Base-by-base conservation (phyloP, 2,113 vertebrate genomes). In the Struthidea cinerea region DNA sequence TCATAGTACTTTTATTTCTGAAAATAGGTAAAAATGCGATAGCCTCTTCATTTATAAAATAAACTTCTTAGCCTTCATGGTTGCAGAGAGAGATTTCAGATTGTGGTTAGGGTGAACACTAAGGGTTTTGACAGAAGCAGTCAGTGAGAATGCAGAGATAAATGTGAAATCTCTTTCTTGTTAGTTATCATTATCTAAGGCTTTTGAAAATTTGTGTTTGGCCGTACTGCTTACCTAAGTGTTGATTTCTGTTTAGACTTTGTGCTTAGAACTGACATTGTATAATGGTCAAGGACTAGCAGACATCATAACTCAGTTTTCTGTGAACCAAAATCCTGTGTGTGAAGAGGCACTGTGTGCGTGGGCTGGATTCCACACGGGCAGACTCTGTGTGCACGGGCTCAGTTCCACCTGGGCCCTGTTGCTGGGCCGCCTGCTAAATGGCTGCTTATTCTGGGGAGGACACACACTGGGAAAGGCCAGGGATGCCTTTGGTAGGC, bases 321-420 rank as follows among this genome's bases (percentile, higher is more conserved):
- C 30, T 21, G 37, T 16, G 33, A 89, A 13, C 13, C 52, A 18
- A 13, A 64, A 41, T 6, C 0, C 0, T 13, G 16, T 0, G 0
- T 41, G 26, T 49, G 47, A 39, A 37, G 77, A 61, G 59, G 15
- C 18, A 26, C 24, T 0, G 0, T 5, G 47, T 16, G 33, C 55
- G 14, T 9, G 4, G 33, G 56, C 33, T 24, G n/a, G n/a, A n/a
- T n/a, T n/a, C n/a, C n/a, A n/a, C n/a, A n/a, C n/a, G n/a, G n/a
- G n/a, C n/a, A n/a, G n/a, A n/a, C n/a, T n/a, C 24, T 0, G 0
- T 5, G 47, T 16, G 33, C 55, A 16, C 11, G 4, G 33, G 56
- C 33, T 24, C 14, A 10, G 4, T 35, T 16, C 56, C 56, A 35
- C 33, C 9, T 10, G 59, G 6, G 3, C 17, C 16, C 0, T 6